Base-by-base conservation (phyloP, 2,797 vertebrate genomes). In the Pseudochaenichthys georgianus region DNA sequence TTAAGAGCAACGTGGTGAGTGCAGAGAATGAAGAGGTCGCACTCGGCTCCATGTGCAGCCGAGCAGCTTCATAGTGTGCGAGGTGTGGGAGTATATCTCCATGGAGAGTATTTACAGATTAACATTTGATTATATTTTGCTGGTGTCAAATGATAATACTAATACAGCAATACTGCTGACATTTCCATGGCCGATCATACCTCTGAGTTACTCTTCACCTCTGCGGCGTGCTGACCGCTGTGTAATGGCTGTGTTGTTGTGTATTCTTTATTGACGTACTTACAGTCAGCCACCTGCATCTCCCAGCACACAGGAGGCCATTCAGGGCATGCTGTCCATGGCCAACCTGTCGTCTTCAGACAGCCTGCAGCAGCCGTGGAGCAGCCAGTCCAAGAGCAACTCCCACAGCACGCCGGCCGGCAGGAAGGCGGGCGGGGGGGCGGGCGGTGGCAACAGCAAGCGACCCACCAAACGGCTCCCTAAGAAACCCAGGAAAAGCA, bases 241-340 rank as follows among this genome's bases (percentile, higher is more conserved):
- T 92, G 82, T 92, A 90, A 92, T 91, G 82, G 77, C 81, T 84
- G 85, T 91, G 89, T 87, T 94, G 92, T 93, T 94, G 88, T 95
- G 89, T 94, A 91, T 95, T 92, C 93, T 86, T 90, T 90, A 92
- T 94, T 92, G 92, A 88, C 92, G 83, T 88, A 92, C 92, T 94
- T 94, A 92, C 94, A 99, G 98, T 94, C 97, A 99, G 95, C 98
- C 98, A 80, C 98, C 98, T 71, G 98, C 98, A 88, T 99, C 98
- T 85, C 98, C 98, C 93, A 99, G 98, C 94, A 99, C 98, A 10
- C 98, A 99, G 93, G 98, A 99, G 95, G 98, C 98, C 86, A 99
- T 99, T 95, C 98, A 99, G 96, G 98, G 98, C 91, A 99, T 99
- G 98, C 94, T 99, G 79, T 99, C 98, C 57, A 99, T 99, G 98